Evolutionary conservation across 2,888 invertebrate genomes (phyloP), one percentile per base, ranked within the genome.

Genomic region (Epinotia brunnichana): DNA sequence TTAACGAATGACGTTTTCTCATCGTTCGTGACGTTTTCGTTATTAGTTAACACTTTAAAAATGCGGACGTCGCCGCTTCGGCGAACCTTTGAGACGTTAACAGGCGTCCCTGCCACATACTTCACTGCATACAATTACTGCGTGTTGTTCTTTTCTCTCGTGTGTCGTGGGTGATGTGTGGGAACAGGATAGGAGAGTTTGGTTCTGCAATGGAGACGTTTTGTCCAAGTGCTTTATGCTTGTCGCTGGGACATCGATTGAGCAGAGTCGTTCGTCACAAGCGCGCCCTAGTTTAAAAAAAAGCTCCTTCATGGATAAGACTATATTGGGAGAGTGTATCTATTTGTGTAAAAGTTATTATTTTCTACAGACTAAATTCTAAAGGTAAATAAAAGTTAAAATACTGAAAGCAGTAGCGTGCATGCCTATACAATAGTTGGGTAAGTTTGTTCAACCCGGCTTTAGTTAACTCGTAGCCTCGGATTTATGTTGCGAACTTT

Each of bases 401-500:
- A 69, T 73, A 39, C 24, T 69, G 59, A 72, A 62, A 62, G 60
- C 48, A 63, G 64, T 64, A 61, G 81, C 74, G 76, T 74, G 77
- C 74, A 75, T 76, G 74, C 72, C 76, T 73, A 74, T 75, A 80
- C 81, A 81, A 81, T 85, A 83, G 85, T 84, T 84, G 87, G 84
- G 81, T 84, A 84, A 85, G 87, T 88, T 88, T 86, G 85, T 88
- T 88, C 87, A 87, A 87, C 86, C 85, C 84, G 86, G 83, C 83
- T 83, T 83, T 84, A 88, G 89, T 89, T 89, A 87, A 88, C 88
- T 89, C 87, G 89, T 89, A 87, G 84, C 77, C 84, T 77, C 76
- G 84, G 85, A 89, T 89, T 89, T 89, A 89, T 88, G 86, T 83
- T 77, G 80, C 80, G 80, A 87, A 89, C 85, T 88, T 87, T 84